These are phyloP conservation scores for Drepanosiphum platanoidis DNA, from an alignment of 2,888 invertebrate genomes.

Conservation along the genomic window DNA sequence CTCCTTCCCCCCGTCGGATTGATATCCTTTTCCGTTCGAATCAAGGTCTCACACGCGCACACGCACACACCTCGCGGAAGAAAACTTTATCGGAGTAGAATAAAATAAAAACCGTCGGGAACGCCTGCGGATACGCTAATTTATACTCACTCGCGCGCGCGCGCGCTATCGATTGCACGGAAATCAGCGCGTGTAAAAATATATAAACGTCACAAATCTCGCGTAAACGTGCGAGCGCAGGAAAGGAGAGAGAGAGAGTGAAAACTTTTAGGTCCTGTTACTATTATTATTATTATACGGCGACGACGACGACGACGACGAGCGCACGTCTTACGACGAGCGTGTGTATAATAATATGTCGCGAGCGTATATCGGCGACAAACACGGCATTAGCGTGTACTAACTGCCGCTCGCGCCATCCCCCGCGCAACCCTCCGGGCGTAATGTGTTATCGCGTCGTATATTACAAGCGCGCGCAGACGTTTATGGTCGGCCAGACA, in stretches of 20 bases:
- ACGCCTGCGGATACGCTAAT: too few species aligned
- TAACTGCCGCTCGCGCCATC: conserved; percentile 24
- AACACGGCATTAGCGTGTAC: conserved; percentile 57
- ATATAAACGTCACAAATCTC: background rate
- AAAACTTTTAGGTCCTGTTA: conserved; percentile 21
- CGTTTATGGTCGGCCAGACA: conserved; percentile 62
- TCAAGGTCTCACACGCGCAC: too few species aligned
- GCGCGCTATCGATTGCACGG: background rate
- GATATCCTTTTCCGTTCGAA: too few species aligned
- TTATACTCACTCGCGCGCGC: background rate
- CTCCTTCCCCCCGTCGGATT: too few species aligned
- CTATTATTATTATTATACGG: background rate
- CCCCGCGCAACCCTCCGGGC: background rate
- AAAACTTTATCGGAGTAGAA: background rate
- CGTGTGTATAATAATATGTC: conserved; percentile 1
- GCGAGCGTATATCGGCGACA: conserved; percentile 49
- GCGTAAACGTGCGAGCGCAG: background rate
- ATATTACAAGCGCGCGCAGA: conserved; percentile 56
- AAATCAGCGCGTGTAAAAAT: background rate
- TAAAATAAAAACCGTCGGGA: background rate
- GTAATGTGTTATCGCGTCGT: conserved; percentile 61
- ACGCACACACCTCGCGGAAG: too few species aligned
- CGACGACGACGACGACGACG: background rate
- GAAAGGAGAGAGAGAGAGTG: background rate
- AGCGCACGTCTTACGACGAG: conserved; percentile 22